Conservation (phyloP, 2,888 invertebrate genomes). For the Agonum fuliginosum region DNA sequence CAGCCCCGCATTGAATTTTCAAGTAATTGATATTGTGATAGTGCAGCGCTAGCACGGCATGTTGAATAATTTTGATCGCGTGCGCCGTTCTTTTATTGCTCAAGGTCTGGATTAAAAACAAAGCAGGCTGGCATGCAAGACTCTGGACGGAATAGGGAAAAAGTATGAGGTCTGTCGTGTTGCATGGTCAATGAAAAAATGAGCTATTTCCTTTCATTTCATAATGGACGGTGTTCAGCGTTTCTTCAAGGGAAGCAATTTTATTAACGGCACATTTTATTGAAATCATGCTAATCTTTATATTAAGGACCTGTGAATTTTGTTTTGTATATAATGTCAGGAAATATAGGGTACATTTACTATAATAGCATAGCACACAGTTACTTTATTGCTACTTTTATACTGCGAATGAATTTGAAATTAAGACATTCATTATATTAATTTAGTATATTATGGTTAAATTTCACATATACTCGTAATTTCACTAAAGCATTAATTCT, state of each 20-base stretch:
- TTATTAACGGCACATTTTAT: not conserved
- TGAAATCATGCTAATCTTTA: no score
- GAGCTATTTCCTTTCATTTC: constrained; percentile 15
- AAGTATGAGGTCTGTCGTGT: not conserved
- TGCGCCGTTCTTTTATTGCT: constrained; percentile 31
- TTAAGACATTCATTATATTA: no score
- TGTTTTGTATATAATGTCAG: no score
- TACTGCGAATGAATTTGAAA: no score
- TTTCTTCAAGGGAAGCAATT: not conserved
- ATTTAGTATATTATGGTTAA: no score
- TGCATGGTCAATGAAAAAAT: constrained; percentile 19
- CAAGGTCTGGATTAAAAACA: constrained; percentile 47
- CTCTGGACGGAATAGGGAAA: not conserved
- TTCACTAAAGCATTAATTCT: no score
- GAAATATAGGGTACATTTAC: no score
- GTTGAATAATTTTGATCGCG: constrained; percentile 51
- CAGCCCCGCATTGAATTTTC: constrained; percentile 12
- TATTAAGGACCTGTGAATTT: no score
- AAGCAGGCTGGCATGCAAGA: constrained; percentile 19
- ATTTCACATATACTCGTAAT: no score
- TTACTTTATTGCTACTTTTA: no score
- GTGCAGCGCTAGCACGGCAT: constrained; percentile 31
- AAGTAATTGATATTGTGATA: constrained; percentile 50
- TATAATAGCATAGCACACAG: no score
- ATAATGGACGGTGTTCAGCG: constrained; percentile 18